A percentile compares a stretch with the other conserved stretches of the same genome.
phyloP scores from a whole-genome alignment of 2,797 vertebrate genomes.

The Anguilla anguilla region DNA sequence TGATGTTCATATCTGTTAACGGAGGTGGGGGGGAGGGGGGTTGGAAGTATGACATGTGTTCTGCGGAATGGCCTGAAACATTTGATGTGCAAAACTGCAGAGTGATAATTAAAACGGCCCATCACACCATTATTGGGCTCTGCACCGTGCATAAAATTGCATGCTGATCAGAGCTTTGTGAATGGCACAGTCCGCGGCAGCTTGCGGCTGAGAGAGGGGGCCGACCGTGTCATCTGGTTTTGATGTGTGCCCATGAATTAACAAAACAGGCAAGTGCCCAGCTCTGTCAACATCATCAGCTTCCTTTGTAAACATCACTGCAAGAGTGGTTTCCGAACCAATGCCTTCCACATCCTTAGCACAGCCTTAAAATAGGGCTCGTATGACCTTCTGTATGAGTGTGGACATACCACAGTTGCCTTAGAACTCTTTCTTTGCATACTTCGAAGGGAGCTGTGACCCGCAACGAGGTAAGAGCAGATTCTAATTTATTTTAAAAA shows the following conservation, averaged over 20 bases:
- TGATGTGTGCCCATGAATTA: slow-evolving; percentile 70
- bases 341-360: not conserved
- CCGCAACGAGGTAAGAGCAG: slow-evolving; percentile 56
- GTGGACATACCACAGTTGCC: slow-evolving; percentile 19
- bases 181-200: slow-evolving; percentile 31
- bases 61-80: slow-evolving; percentile 34
- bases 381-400: not conserved
- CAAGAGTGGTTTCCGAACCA: slow-evolving; percentile 33
- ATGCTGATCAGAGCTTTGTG: slow-evolving; percentile 30
- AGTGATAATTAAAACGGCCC: slow-evolving; percentile 52
- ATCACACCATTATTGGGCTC: slow-evolving; percentile 48
- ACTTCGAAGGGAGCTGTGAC: slow-evolving; percentile 30
- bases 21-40: not conserved
- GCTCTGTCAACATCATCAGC: slow-evolving; percentile 54
- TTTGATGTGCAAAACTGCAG: slow-evolving; percentile 63
- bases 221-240: slow-evolving; percentile 75
- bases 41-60: slow-evolving; percentile 4
- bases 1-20: not conserved
- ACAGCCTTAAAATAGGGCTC: slow-evolving; percentile 13
- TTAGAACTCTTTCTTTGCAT: slow-evolving; percentile 15
- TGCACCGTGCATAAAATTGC: slow-evolving; percentile 42
- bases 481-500: slow-evolving; percentile 26
- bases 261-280: slow-evolving; percentile 53
- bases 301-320: slow-evolving; percentile 47
- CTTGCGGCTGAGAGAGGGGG: slow-evolving; percentile 24